Conservation (phyloP, 2,113 vertebrate species). For the Neomonachus schauinslandi region DNA sequence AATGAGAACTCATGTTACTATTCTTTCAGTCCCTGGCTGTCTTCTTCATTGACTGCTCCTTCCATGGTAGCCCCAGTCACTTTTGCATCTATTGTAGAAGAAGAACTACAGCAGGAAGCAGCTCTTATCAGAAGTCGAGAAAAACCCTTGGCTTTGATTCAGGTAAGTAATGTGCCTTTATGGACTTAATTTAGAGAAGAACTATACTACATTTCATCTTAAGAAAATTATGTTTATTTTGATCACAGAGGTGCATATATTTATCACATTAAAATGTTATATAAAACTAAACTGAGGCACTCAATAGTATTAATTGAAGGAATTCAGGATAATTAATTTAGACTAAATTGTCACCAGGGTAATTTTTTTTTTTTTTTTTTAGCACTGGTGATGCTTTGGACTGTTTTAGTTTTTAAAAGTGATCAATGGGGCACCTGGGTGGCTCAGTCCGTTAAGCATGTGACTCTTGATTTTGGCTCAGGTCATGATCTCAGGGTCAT, state of each 20-base stretch:
- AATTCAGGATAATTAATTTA: constrained; percentile 42
- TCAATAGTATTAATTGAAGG: neutral
- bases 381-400: neutral
- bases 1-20: neutral
- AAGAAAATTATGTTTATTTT: constrained; percentile 40
- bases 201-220: neutral
- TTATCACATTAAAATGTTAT: neutral
- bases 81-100: constrained; percentile 96
- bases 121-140: constrained; percentile 96
- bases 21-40: constrained; percentile 93
- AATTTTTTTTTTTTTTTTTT: constrained; percentile 54
- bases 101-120: constrained; percentile 96
- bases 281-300: constrained; percentile 7
- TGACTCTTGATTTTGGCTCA: neutral
- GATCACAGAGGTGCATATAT: neutral
- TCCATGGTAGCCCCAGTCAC: constrained; percentile 87
- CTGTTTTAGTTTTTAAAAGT: neutral
- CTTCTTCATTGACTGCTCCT: constrained; percentile 86
- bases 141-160: constrained; percentile 97
- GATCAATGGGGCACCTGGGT: neutral
- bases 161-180: constrained; percentile 85
- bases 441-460: neutral
- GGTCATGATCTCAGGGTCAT: neutral
- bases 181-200: constrained; percentile 16
- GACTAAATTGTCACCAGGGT: neutral